Conservation (phyloP, 2,888 invertebrate species). For the Stegophylla sp. region DNA sequence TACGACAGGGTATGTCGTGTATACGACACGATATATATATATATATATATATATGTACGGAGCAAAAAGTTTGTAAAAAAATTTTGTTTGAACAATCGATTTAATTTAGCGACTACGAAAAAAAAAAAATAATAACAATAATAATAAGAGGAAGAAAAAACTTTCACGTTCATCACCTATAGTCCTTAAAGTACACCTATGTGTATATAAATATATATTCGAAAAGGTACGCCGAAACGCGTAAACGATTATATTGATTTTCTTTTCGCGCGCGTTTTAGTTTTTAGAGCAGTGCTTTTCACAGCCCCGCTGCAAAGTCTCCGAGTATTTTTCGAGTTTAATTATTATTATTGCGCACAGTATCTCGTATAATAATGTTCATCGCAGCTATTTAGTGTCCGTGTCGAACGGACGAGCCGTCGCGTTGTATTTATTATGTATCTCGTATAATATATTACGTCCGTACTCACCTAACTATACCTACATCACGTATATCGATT, state of each 20-base stretch:
- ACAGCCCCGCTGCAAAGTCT: no score
- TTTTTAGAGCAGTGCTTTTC: neutral
- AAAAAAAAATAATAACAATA: no score
- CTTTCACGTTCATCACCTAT: neutral
- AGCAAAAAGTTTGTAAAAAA: neutral
- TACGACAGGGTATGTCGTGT: no score
- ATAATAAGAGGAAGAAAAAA: neutral
- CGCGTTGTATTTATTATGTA: no score
- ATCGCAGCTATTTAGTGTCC: no score
- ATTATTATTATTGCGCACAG: neutral
- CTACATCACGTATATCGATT: neutral
- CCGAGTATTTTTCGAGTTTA: slow-evolving; percentile 16
- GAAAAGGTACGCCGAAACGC: neutral
- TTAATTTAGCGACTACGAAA: neutral
- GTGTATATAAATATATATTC: no score
- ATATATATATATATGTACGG: neutral
- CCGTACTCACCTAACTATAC: no score
- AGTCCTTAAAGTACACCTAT: no score
- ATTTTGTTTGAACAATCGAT: slow-evolving; percentile 3
- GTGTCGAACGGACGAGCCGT: neutral
- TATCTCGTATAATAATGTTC: no score
- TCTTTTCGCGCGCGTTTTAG: neutral
- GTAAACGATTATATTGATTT: neutral
- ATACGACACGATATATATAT: neutral
- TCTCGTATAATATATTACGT: no score